Evolutionary conservation across 2,888 invertebrate genomes (phyloP).

Genomic region (Cantharis lateralis): DNA sequence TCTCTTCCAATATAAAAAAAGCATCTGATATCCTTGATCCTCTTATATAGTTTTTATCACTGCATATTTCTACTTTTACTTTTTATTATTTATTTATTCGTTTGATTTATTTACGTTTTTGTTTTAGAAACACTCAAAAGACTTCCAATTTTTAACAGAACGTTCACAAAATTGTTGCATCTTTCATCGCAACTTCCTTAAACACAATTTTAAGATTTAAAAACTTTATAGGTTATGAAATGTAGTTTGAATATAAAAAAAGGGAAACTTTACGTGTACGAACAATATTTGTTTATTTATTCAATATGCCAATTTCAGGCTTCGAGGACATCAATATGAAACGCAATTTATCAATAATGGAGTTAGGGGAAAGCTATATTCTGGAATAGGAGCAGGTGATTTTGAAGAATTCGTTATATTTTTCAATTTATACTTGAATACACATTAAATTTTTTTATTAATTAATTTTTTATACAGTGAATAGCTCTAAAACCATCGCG

Average conservation of each 20-base stretch:
- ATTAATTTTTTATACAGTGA: not conserved
- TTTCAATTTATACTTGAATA: not conserved
- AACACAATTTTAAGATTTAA: not conserved
- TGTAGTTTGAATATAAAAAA: not conserved
- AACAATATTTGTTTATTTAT: not conserved
- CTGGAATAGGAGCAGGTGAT: not conserved
- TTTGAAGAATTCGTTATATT: not conserved
- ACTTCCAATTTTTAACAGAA: not conserved
- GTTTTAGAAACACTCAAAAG: not conserved
- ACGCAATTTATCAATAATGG: not conserved
- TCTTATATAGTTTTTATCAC: not conserved
- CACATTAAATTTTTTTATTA: not conserved
- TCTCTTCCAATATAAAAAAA: not conserved
- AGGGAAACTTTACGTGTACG: not conserved
- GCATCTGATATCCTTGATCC: not conserved
- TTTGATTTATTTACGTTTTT: not conserved
- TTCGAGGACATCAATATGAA: not conserved
- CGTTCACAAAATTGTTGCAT: not conserved
- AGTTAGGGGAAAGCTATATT: not conserved
- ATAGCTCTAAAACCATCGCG: not conserved
- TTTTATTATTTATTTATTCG: not conserved
- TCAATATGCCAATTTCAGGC: not conserved
- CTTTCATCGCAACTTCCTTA: not conserved
- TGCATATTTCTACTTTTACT: not conserved
- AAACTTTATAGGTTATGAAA: not conserved